Evolutionary conservation across 2,888 invertebrate genomes (phyloP).

Genomic region (Dryocosmus kuriphilus): DNA sequence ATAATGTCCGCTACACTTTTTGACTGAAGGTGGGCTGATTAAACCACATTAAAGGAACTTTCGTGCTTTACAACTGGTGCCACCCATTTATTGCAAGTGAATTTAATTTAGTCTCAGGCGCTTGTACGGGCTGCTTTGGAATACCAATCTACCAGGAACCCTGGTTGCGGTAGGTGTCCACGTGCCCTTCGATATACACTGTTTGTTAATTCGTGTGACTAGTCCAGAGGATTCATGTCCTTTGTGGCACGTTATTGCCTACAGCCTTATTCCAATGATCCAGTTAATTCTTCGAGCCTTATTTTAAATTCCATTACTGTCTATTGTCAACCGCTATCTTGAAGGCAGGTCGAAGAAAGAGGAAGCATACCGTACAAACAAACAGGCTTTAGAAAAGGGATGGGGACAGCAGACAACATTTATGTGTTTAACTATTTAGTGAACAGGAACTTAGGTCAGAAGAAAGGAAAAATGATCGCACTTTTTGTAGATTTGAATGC

Average conservation of each 20-base stretch:
- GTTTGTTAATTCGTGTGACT: slow-evolving; percentile 38
- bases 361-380: no score
- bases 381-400: no score
- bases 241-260: slow-evolving; percentile 49
- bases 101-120: slow-evolving; percentile 60
- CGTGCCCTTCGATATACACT: slow-evolving; percentile 34
- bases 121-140: slow-evolving; percentile 62
- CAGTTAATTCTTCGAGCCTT: neutral
- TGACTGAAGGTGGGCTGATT: slow-evolving; percentile 1
- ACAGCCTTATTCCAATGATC: slow-evolving; percentile 46
- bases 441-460: no score
- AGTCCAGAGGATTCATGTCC: slow-evolving; percentile 44
- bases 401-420: no score
- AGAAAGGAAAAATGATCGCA: no score
- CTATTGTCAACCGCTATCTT: neutral
- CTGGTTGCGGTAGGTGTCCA: slow-evolving; percentile 53
- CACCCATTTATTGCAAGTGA: slow-evolving; percentile 53
- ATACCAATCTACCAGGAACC: slow-evolving; percentile 64
- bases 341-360: no score
- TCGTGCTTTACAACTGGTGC: slow-evolving; percentile 43
- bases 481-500: no score
- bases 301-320: slow-evolving; percentile 16
- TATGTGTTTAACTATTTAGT: no score
- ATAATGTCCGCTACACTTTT: neutral
- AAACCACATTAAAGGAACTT: slow-evolving; percentile 20